These are phyloP conservation scores for Eilema depressum DNA, from an alignment of 2,888 invertebrate species.

Conservation along the genomic window DNA sequence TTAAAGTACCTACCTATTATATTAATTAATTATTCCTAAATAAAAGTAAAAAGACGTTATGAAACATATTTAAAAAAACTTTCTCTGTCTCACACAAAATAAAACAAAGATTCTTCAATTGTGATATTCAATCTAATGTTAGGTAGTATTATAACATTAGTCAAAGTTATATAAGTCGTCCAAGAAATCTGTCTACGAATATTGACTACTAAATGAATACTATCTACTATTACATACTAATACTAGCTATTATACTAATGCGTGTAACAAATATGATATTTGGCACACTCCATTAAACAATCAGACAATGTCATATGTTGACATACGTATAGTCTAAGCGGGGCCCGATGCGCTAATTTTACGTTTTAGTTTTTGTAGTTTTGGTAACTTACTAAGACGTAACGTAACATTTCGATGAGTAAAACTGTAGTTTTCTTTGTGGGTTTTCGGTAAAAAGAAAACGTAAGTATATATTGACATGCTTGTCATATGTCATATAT, in stretches of 20 bases:
- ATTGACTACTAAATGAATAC: neutral
- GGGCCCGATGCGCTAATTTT: too few species aligned
- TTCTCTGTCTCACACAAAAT: neutral
- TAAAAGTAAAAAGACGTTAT: too few species aligned
- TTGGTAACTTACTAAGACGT: too few species aligned
- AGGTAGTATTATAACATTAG: neutral
- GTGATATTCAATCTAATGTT: neutral
- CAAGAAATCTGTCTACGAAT: neutral
- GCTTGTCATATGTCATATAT: too few species aligned
- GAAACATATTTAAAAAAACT: neutral
- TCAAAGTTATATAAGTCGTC: constrained; percentile 1
- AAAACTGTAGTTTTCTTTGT: too few species aligned
- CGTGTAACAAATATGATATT: neutral
- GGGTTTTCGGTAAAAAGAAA: too few species aligned
- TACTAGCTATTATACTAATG: neutral
- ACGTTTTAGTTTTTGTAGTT: too few species aligned
- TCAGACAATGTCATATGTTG: constrained; percentile 29
- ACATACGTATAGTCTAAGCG: constrained; percentile 35
- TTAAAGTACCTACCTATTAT: too few species aligned
- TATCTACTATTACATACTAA: neutral
- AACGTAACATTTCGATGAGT: too few species aligned
- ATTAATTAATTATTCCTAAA: too few species aligned
- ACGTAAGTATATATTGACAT: too few species aligned
- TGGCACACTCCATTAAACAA: constrained; percentile 12
- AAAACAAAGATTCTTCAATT: neutral